Conservation (phyloP, 1,140 invertebrate species). For the Latrodectus geometricus region DNA sequence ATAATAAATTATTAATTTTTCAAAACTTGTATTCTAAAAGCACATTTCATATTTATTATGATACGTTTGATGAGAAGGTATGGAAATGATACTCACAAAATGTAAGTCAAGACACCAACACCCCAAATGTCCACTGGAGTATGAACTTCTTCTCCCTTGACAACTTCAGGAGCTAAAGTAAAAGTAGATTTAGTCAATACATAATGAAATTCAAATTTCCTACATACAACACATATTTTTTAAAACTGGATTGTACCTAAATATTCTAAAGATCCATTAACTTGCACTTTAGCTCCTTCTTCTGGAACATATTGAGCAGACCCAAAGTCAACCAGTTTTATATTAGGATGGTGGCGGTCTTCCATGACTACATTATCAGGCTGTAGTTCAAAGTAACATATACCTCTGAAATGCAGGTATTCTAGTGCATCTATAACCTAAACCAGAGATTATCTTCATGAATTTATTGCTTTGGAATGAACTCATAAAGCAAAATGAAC, state of each 20-base stretch:
- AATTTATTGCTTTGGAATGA: too few species aligned
- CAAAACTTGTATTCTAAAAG: too few species aligned
- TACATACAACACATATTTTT: neutral
- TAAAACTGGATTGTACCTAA: slow-evolving; percentile 65
- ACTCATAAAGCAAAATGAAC: too few species aligned
- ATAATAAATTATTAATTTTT: too few species aligned
- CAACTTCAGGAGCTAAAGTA: slow-evolving; percentile 84
- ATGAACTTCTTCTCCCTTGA: slow-evolving; percentile 83
- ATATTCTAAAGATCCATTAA: slow-evolving; percentile 64
- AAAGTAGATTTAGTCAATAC: neutral
- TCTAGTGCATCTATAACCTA: slow-evolving; percentile 83
- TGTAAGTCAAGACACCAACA: slow-evolving; percentile 89
- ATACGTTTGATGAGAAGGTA: too few species aligned
- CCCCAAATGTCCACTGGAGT: slow-evolving; percentile 96
- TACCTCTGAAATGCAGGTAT: slow-evolving; percentile 92
- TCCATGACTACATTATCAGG: slow-evolving; percentile 96
- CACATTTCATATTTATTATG: too few species aligned
- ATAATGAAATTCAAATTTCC: neutral
- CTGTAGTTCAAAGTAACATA: slow-evolving; percentile 93
- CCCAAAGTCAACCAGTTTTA: slow-evolving; percentile 94
- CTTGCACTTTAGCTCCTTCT: slow-evolving; percentile 78
- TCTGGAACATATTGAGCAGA: slow-evolving; percentile 85
- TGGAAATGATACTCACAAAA: slow-evolving; percentile 74
- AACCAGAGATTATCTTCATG: neutral
- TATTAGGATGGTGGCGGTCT: slow-evolving; percentile 80